Base-by-base conservation (phyloP, 2,113 vertebrate species). In the Formicarius rufipectus region DNA sequence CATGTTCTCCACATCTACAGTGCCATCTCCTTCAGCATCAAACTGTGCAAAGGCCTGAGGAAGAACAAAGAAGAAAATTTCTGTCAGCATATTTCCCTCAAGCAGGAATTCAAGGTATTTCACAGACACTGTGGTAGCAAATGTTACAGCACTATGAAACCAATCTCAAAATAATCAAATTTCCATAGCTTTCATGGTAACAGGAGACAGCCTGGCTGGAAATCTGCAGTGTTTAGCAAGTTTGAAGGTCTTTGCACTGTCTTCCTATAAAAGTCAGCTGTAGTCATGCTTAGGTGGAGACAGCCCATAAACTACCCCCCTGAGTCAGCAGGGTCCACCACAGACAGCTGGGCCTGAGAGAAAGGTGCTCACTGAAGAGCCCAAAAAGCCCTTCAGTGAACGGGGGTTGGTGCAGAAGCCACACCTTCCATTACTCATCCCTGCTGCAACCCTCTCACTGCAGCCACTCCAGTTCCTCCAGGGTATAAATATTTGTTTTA, bases 1-100 rank as follows among this genome's bases (percentile, higher is more conserved):
- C 99, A 99, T 99, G 87, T 97, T 99, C 97, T 99, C 99, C 59
- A 99, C 98, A 40, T 99, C 99, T 23, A 99, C 99, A 1, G 98
- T 98, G 30, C 99, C 99, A 97, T 99, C 99, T 15, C 99, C 99
- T 97, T 99, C 99, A 1, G 99, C 98, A 96, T 99, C 99, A 91
- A 99, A 99, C 89, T 99, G 99, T 72, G 98, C 99, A 97, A 99
- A 99, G 39, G 99, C 99, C 99, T 99, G 91, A 95, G 64, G 67
- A 71, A 78, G 39, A 75, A 37, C 5, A 68, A 53, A 44, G 53
- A 60, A 3, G 15, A 62, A 59, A 28, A 22, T 1, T 28, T 33
- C n/a, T 30, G 87, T 66, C 78, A 73, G 49, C 4, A 0, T n/a
- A 59, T 50, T 82, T 55, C 31, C 18, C 71, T 63, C 33, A 66